Evolutionary conservation across 1,140 invertebrate genomes (phyloP), one percentile per base, ranked within the genome.

Genomic region (Apocrypta bakeri): DNA sequence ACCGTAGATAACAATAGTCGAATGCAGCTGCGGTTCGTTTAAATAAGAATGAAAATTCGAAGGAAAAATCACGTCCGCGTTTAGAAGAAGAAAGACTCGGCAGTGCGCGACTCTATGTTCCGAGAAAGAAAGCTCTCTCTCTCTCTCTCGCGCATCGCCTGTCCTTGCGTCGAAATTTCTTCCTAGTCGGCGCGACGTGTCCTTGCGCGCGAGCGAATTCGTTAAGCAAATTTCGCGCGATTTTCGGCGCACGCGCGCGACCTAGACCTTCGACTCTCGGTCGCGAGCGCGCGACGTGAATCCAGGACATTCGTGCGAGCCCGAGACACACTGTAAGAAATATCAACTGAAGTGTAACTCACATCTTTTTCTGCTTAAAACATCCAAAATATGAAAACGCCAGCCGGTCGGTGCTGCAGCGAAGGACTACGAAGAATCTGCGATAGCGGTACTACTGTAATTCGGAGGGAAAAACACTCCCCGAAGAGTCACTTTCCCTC

Each of bases 311-410:
- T 31, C 31, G 68, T 17, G 68, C 14, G 1, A 1, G 68, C 4
- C 64, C 24, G n/a, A n/a, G 33, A 37, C 2, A 37, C 33, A 37
- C 2, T 9, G 73, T 29, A 63, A 79, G 63, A 76, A 56, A 31
- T 71, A 27, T 71, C 0, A 77, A n/a, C n/a, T n/a, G n/a, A n/a
- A n/a, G n/a, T 71, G 69, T 78, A 33, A 90, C 89, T 90, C 88
- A 90, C 89, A 90, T 90, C 79, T 89, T 89, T 90, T 90, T 89
- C 83, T 87, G 86, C 80, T 86, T 84, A 87, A 84, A 83, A 85
- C 89, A 88, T 89, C 89, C 85, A 87, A 88, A 85, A 85, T 74
- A 85, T 24, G 85, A 89, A 88, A 85, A 86, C 82, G 17, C n/a
- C 81, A 31, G 56, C 72, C 66, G 64, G n/a, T 11, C 21, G 21